Conservation (phyloP, 2,888 invertebrate genomes). For the Stenurella melanura region DNA sequence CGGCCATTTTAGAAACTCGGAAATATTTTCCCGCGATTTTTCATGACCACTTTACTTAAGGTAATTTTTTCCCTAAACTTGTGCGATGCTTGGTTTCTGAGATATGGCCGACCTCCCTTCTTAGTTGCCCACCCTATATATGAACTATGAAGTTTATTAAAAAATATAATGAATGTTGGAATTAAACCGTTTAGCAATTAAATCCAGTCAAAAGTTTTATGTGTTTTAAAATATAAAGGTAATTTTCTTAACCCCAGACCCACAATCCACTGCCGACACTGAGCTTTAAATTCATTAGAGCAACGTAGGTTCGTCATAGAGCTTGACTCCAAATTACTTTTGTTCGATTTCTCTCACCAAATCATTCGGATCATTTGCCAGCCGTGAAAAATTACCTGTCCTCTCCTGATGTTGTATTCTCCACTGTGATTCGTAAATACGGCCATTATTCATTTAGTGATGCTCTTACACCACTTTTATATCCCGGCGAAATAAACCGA, state of each 20-base stretch:
- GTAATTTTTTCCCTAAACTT: too few relatives aligned
- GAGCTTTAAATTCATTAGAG: conserved; percentile 48
- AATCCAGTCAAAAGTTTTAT: too few relatives aligned
- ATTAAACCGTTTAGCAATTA: too few relatives aligned
- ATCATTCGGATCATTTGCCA: conserved; percentile 66
- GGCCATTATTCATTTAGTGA: conserved; percentile 59
- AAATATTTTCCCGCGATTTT: too few relatives aligned
- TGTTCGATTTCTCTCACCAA: conserved; percentile 56
- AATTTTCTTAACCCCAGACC: not conserved
- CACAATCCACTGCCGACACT: conserved; percentile 20
- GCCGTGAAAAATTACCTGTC: conserved; percentile 64
- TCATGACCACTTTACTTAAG: too few relatives aligned
- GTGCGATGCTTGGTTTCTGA: too few relatives aligned
- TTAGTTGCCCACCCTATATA: too few relatives aligned
- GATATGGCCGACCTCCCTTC: too few relatives aligned
- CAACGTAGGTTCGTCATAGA: conserved; percentile 37
- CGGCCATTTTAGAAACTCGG: too few relatives aligned
- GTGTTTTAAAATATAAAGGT: too few relatives aligned
- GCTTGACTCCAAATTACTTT: conserved; percentile 37
- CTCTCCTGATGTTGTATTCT: conserved; percentile 54
- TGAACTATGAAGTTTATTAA: too few relatives aligned
- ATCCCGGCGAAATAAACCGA: conserved; percentile 10
- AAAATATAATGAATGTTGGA: too few relatives aligned
- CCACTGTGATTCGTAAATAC: conserved; percentile 62
- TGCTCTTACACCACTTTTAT: conserved; percentile 29